Conservation (phyloP, 1,140 invertebrate genomes). For the Aphelenchoides fujianensis region DNA sequence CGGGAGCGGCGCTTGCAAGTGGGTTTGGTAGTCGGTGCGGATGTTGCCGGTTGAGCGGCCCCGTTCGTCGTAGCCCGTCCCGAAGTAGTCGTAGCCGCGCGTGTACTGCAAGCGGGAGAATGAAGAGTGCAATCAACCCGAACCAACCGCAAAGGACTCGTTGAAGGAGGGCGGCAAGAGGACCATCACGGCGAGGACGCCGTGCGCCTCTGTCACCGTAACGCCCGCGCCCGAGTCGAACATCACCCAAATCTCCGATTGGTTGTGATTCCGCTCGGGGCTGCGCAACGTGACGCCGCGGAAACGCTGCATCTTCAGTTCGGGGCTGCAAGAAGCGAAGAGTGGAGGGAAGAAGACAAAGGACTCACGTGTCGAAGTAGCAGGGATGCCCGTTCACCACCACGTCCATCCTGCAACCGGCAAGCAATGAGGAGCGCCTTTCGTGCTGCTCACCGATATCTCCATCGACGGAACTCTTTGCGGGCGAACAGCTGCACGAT, state of each 20-base stretch:
- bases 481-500: slow-evolving; percentile 79
- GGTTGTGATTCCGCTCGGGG: slow-evolving; percentile 83
- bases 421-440: too few relatives aligned
- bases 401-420: slow-evolving; percentile 81
- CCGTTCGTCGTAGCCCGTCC: slow-evolving; percentile 34
- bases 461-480: slow-evolving; percentile 79
- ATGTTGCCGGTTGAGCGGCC: slow-evolving; percentile 29
- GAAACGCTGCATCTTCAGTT: slow-evolving; percentile 78
- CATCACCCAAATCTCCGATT: slow-evolving; percentile 89
- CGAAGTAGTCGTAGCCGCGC: slow-evolving; percentile 26
- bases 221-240: slow-evolving; percentile 82
- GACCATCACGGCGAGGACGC: slow-evolving; percentile 78
- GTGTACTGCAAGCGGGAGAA: slow-evolving; percentile 36
- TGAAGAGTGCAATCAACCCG: too few relatives aligned
- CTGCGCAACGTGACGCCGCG: slow-evolving; percentile 81
- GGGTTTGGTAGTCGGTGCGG: slow-evolving; percentile 17
- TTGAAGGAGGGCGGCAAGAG: slow-evolving; percentile 77
- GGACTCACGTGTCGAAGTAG: slow-evolving; percentile 74
- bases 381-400: slow-evolving; percentile 78
- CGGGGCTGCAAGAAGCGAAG: slow-evolving; percentile 69
- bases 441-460: too few relatives aligned
- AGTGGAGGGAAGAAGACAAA: too few relatives aligned
- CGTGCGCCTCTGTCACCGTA: slow-evolving; percentile 83
- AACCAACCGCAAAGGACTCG: slow-evolving; percentile 38
- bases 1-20: slow-evolving; percentile 9